Evolutionary conservation across 2,888 invertebrate species (phyloP).

Genomic region (Euproctis similis): DNA sequence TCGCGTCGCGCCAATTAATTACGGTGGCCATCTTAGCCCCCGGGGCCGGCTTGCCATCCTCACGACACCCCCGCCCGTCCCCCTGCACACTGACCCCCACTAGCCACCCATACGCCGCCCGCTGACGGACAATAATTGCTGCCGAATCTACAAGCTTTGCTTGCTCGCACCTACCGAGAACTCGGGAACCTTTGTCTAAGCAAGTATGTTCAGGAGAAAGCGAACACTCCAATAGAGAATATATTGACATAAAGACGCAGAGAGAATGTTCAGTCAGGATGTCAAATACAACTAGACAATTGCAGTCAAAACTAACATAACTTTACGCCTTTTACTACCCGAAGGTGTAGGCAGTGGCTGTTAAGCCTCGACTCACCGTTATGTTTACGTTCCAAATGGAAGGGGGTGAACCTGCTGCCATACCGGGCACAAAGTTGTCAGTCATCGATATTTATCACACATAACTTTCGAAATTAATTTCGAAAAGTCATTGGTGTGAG

Average conservation of each 20-base stretch:
- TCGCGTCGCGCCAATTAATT: constrained; percentile 76
- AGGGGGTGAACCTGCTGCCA: too few species aligned
- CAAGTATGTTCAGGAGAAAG: constrained; percentile 6
- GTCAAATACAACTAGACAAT: too few species aligned
- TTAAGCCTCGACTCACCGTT: too few species aligned
- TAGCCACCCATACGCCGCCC: constrained; percentile 20
- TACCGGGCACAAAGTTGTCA: too few species aligned
- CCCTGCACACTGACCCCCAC: constrained; percentile 27
- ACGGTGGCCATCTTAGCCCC: constrained; percentile 73
- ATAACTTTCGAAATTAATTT: too few species aligned
- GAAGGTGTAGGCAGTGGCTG: too few species aligned
- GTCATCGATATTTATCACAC: too few species aligned
- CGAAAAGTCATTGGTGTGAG: too few species aligned
- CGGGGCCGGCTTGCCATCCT: constrained; percentile 28
- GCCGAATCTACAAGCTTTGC: constrained; percentile 54
- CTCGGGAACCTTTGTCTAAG: constrained; percentile 9
- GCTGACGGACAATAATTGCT: constrained; percentile 73
- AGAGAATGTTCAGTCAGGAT: too few species aligned
- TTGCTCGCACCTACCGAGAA: constrained; percentile 14
- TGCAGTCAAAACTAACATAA: too few species aligned
- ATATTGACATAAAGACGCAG: neutral
- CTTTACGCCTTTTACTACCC: too few species aligned
- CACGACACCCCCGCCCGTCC: constrained; percentile 37
- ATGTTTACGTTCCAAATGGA: too few species aligned
- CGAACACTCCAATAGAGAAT: neutral